phyloP scores from a whole-genome alignment of 2,888 invertebrate species.

The Eutolmus rufibarbis region DNA sequence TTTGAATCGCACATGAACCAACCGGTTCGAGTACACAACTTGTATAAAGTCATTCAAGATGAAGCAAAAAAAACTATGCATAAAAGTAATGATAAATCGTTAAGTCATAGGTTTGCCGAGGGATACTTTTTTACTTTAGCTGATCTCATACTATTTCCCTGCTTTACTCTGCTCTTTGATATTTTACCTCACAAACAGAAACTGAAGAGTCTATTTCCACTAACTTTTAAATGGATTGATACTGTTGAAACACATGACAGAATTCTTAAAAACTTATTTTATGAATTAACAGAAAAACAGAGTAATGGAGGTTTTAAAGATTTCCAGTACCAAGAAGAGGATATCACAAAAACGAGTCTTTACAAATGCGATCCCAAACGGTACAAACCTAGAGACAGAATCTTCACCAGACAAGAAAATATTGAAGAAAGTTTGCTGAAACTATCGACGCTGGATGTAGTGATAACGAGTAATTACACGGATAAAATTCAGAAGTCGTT shows the following conservation, averaged over 20 bases:
- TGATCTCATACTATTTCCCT: constrained; percentile 80
- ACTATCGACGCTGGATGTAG: not conserved
- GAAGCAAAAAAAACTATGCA: constrained; percentile 56
- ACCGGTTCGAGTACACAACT: constrained; percentile 85
- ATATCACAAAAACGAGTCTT: constrained; percentile 64
- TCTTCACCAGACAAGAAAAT: constrained; percentile 79
- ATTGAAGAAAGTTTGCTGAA: constrained; percentile 66
- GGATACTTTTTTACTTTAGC: constrained; percentile 83
- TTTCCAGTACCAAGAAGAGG: not conserved
- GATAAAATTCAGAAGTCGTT: constrained; percentile 59
- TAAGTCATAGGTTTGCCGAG: constrained; percentile 79
- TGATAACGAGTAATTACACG: not conserved
- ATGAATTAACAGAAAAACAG: not conserved
- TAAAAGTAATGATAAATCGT: constrained; percentile 62
- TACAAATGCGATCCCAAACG: constrained; percentile 81
- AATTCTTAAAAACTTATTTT: not conserved
- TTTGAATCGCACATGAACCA: constrained; percentile 86
- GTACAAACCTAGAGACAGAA: constrained; percentile 75
- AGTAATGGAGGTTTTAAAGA: not conserved
- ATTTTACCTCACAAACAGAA: constrained; percentile 52
- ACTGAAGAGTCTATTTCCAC: constrained; percentile 65
- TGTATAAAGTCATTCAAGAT: constrained; percentile 76
- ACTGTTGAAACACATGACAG: constrained; percentile 51
- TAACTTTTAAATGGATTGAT: constrained; percentile 71
- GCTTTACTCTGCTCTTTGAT: constrained; percentile 70